Percentiles rank a stretch among this genome's conserved stretches.
Evolutionary conservation across 1,140 invertebrate species (phyloP).

Genomic region (Caenorhabditis briggsae): DNA sequence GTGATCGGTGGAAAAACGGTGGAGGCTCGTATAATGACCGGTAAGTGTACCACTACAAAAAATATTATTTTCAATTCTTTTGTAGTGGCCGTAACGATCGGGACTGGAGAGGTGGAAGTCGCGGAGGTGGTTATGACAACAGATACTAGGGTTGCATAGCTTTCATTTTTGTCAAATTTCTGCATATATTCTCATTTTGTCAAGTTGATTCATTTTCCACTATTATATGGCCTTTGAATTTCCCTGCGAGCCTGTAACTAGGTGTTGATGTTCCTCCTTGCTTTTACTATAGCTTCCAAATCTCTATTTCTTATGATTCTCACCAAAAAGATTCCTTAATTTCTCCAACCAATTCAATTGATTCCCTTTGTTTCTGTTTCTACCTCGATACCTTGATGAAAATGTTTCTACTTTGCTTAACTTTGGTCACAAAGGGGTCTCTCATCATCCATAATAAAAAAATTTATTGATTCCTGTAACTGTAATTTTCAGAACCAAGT

Average conservation of each 20-base stretch:
- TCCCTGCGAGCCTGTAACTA: neutral
- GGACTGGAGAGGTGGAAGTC: conserved; percentile 17
- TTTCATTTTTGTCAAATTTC: too few species aligned
- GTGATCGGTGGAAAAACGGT: conserved; percentile 13
- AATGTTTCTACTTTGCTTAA: too few species aligned
- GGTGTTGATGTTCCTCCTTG: neutral
- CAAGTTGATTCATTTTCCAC: neutral
- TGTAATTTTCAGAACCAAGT: too few species aligned
- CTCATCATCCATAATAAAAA: too few species aligned
- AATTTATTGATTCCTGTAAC: too few species aligned
- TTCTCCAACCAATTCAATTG: neutral
- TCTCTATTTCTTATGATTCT: neutral
- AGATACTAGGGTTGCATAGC: neutral
- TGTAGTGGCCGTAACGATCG: neutral
- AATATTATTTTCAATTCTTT: neutral
- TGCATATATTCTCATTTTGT: neutral
- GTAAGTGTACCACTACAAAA: neutral
- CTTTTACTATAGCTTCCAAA: neutral
- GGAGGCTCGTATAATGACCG: conserved; percentile 30
- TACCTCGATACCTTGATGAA: too few species aligned
- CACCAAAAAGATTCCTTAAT: neutral
- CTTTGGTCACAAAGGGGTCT: too few species aligned
- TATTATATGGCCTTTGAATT: neutral
- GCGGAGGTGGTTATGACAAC: neutral
- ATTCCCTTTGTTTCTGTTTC: too few species aligned